Base-by-base conservation (phyloP, 1,140 invertebrate species). In the Notospermus geniculatus region DNA sequence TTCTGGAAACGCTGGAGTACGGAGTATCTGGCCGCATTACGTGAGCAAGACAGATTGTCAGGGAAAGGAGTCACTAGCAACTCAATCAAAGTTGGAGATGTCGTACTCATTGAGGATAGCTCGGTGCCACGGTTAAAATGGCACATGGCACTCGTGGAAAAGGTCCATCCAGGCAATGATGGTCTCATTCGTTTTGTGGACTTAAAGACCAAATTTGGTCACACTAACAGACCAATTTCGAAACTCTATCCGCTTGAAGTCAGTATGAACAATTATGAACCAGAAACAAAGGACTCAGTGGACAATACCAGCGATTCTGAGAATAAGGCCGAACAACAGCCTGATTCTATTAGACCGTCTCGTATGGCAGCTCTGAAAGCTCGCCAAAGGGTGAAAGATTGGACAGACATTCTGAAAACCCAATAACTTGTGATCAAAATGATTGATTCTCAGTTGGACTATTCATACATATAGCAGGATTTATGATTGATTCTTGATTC, bases 241-340 rank as follows among this genome's bases (percentile, higher is more conserved):
- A 43, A 43, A 43, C 39, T 43, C 19, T 43, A 43, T 43, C 39
- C 39, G 39, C 39, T 43, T 13, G 39, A 43, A 19, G 39, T 43
- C n/a, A n/a, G n/a, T n/a, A n/a, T n/a, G n/a, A n/a, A n/a, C n/a
- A n/a, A n/a, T n/a, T n/a, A n/a, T n/a, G n/a, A n/a, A n/a, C n/a
- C n/a, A n/a, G n/a, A n/a, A n/a, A n/a, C n/a, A n/a, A n/a, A n/a
- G n/a, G n/a, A n/a, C n/a, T n/a, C n/a, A n/a, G n/a, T n/a, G n/a
- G n/a, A n/a, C n/a, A n/a, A n/a, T n/a, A n/a, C n/a, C n/a, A n/a
- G n/a, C n/a, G n/a, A n/a, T n/a, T n/a, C n/a, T n/a, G n/a, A n/a
- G n/a, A n/a, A n/a, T n/a, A n/a, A n/a, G n/a, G n/a, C n/a, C n/a
- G n/a, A n/a, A n/a, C n/a, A n/a, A n/a, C n/a, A n/a, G n/a, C n/a